Percentiles rank a stretch among this genome's conserved stretches.
These are phyloP conservation scores for Dasyprocta punctata DNA, from an alignment of 2,113 vertebrate species.

Conservation along the genomic window DNA sequence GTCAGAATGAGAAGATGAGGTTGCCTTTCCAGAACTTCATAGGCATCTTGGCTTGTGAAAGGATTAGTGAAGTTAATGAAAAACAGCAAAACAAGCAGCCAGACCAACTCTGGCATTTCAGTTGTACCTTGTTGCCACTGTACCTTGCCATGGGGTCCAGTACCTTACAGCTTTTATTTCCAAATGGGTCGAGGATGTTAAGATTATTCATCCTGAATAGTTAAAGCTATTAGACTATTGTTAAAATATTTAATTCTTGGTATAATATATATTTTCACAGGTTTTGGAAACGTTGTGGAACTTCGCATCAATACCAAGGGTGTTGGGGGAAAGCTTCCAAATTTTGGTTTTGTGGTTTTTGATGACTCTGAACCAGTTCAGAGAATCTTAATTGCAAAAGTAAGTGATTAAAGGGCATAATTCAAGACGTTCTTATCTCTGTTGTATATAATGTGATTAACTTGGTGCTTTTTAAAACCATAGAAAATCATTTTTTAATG, in stretches of 20 bases:
- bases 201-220: slow-evolving; percentile 33
- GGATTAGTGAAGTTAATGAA: neutral
- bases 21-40: slow-evolving; percentile 4
- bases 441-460: slow-evolving; percentile 31
- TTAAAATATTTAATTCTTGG: slow-evolving; percentile 68
- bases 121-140: neutral
- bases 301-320: slow-evolving; percentile 99
- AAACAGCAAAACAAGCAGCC: neutral
- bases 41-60: neutral
- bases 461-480: slow-evolving; percentile 56
- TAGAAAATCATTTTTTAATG: slow-evolving; percentile 56
- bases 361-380: slow-evolving; percentile 98
- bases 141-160: neutral
- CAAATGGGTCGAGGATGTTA: neutral
- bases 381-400: slow-evolving; percentile 97
- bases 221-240: slow-evolving; percentile 13
- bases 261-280: slow-evolving; percentile 84
- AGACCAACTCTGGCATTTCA: neutral
- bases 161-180: slow-evolving; percentile 26
- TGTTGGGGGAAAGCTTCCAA: slow-evolving; percentile 97
- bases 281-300: slow-evolving; percentile 97
- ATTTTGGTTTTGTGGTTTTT: slow-evolving; percentile 99
- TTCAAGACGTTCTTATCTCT: slow-evolving; percentile 50
- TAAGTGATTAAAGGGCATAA: slow-evolving; percentile 85
- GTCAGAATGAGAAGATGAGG: neutral